phyloP scores from a whole-genome alignment of 1,140 invertebrate genomes.

The Colletes gigas region DNA sequence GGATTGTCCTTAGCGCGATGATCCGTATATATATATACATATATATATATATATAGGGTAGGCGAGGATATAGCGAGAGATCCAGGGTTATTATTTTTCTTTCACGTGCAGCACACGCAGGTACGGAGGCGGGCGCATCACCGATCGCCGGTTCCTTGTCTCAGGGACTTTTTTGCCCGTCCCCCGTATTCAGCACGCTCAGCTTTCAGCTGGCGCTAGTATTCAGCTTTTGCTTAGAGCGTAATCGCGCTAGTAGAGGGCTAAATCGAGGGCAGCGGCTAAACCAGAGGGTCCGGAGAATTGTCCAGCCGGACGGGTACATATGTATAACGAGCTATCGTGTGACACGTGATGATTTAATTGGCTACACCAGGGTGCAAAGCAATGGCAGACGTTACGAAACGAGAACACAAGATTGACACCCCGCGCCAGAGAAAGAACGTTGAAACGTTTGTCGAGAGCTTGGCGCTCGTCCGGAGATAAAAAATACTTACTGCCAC shows the following conservation, averaged over 20 bases:
- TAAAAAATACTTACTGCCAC: slow-evolving; percentile 44
- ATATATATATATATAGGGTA: slow-evolving; percentile 49
- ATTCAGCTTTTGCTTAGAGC: slow-evolving; percentile 43
- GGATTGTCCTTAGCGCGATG: slow-evolving; percentile 57
- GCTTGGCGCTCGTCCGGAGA: slow-evolving; percentile 5
- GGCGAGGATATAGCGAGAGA: slow-evolving; percentile 60
- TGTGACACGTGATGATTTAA: neutral
- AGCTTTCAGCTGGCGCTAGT: slow-evolving; percentile 66
- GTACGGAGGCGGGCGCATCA: slow-evolving; percentile 64
- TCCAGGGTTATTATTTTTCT: slow-evolving; percentile 24
- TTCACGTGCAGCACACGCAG: slow-evolving; percentile 67
- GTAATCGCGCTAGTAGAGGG: slow-evolving; percentile 31
- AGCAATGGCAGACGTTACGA: slow-evolving; percentile 4
- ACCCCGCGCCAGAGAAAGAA: neutral
- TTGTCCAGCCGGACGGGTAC: neutral
- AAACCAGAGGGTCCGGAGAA: neutral
- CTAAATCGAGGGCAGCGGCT: slow-evolving; percentile 21
- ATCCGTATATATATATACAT: slow-evolving; percentile 48
- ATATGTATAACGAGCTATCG: neutral
- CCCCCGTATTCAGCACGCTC: slow-evolving; percentile 55
- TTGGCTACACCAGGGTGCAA: slow-evolving; percentile 33
- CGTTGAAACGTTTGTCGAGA: neutral
- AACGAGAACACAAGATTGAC: neutral
- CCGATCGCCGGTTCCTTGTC: slow-evolving; percentile 62
- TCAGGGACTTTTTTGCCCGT: neutral